A percentile compares a stretch with the other conserved stretches of the same genome.
phyloP scores from a whole-genome alignment of 1,140 invertebrate species.

The Saccostrea glomerata region DNA sequence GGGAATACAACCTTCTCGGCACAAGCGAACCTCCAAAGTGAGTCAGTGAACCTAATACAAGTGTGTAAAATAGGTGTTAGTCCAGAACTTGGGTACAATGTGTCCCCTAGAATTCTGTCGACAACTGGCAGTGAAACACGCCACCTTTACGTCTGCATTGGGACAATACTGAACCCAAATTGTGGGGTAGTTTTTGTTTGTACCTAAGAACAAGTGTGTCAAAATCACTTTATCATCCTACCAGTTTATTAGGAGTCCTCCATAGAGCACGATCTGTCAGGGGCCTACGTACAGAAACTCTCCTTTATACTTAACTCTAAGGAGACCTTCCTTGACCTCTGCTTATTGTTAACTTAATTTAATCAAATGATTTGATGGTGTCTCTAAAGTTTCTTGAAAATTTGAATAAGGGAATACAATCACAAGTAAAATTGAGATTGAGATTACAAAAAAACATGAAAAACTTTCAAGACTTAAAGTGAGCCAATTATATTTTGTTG shows the following conservation, averaged over 20 bases:
- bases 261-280: not conserved
- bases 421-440: not conserved
- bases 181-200: constrained; percentile 3
- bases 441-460: not conserved
- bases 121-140: not conserved
- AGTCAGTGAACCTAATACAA: not conserved
- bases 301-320: not conserved
- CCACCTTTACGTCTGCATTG: not conserved
- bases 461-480: not conserved
- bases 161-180: constrained; percentile 8
- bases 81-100: not conserved
- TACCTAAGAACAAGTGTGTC: constrained; percentile 21
- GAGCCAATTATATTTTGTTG: not conserved
- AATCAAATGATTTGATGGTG: not conserved
- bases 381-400: constrained; percentile 11
- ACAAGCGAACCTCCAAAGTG: constrained; percentile 4
- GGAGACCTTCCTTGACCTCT: not conserved
- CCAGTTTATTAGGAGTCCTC: not conserved
- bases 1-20: not conserved
- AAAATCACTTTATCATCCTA: constrained; percentile 28
- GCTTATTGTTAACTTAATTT: constrained; percentile 9
- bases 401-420: constrained; percentile 10
- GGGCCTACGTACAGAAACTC: not conserved
- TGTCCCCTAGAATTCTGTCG: constrained; percentile 12
- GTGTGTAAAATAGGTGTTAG: constrained; percentile 17